Base-by-base conservation (phyloP, 2,113 vertebrate species). In the Ia io region DNA sequence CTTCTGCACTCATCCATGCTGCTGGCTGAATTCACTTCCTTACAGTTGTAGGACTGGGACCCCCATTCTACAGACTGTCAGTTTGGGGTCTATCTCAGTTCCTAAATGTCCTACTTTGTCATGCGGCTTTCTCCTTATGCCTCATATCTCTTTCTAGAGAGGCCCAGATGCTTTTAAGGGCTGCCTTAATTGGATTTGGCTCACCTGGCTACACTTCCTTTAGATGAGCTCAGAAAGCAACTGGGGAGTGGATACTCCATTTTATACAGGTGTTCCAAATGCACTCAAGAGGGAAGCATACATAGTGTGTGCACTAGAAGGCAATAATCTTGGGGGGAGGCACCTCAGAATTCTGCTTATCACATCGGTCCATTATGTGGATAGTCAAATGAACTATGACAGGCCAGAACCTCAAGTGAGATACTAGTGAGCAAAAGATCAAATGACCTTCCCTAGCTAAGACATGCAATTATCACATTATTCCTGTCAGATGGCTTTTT, bases 1-100 rank as follows among this genome's bases (percentile, higher is more conserved):
- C 10, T n/a, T 73, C 49, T 25, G 8, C 1, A 0, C 7, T 32
- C 37, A 9, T 42, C 25, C 18, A 8, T 5, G 0, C 22, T 63
- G 23, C 40, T 56, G 37, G 40, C 40, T 76, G 25, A 90, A 11
- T 9, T 80, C 35, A n/a, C 4, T 10, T 42, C 59, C 56, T 40
- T 71, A 3, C 2, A 35, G 5, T 5, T 7, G 14, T 12, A 44
- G 78, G 49, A 32, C 14, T 3, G 20, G 88, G 14, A 11, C 9
- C 9, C 74, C 49, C 70, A 6, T 14, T 84, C 16, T 37, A n/a
- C 49, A 37, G 61, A 30, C 40, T 10, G 16, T 71, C 37, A 42
- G 37, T 18, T 11, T 6, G 6, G 30, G 47, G 12, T 16, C 5
- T 7, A 9, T 17, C 25, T 80, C 25, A n/a, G 35, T 16, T 35